Base-by-base conservation (phyloP, 2,113 vertebrate species). In the Herpetotheres cachinnans region DNA sequence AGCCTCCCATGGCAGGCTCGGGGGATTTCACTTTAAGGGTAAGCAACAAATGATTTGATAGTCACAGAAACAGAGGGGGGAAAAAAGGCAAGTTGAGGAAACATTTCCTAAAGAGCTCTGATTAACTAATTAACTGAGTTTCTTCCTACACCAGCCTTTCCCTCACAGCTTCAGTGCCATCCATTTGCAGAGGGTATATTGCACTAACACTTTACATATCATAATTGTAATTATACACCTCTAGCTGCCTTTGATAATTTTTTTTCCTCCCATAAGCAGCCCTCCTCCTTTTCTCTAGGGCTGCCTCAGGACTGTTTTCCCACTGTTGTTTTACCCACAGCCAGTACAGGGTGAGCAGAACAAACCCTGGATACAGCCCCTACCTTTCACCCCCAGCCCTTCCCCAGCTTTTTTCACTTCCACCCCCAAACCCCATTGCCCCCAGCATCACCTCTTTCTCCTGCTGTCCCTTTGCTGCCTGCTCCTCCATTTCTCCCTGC, bases 81-180 rank as follows among this genome's bases (percentile, higher is more conserved):
- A 6, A 71, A 11, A 69, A 77, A 83, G 59, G 32, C 14, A 0
- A 95, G 55, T 73, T 71, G 86, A 95, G 54, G 90, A 95, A 97
- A 92, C 83, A 46, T 89, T 95, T 96, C 92, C 94, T 89, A 89
- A 94, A 95, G 83, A 95, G 80, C 46, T 83, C 91, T 92, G 93
- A 87, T 95, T 95, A 94, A 93, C 65, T 95, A 97, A 97, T 97
- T 96, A 97, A 61, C 83, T 34, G 91, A 84, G 36, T 87, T 91
- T 79, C 95, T 95, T 91, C 92, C 66, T 92, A 56, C 44, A 89
- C 52, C 90, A 84, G 40, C 73, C 59, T 94, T 84, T 79, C 59
- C 65, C 55, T 89, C 69, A 10, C 69, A 86, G 44, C 36, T 69
- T 69, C 47, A 4, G 78, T 93, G 90, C 66, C 95, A 94, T 72